Percentiles rank a stretch among this genome's conserved stretches.
Conservation (phyloP, 2,797 vertebrate species). For the Xiphorhynchus erythropygius region DNA sequence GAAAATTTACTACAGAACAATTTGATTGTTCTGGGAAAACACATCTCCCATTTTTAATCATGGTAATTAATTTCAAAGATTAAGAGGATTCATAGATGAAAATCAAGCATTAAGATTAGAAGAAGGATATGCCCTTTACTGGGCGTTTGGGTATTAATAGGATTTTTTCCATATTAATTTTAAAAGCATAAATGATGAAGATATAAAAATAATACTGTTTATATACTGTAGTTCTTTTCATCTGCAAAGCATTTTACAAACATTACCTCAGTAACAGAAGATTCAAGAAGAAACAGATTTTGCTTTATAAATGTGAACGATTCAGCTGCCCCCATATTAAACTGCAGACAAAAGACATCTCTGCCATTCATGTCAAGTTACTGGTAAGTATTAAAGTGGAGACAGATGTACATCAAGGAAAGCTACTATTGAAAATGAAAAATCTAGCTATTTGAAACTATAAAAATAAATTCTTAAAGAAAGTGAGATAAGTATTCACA, state of each 20-base stretch:
- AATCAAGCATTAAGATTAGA: constrained; percentile 47
- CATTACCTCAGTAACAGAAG: background rate
- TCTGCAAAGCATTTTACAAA: constrained; percentile 28
- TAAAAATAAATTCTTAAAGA: constrained; percentile 9
- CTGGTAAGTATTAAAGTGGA: background rate
- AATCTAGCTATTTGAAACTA: background rate
- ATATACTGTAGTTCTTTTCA: background rate
- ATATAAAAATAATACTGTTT: constrained; percentile 52
- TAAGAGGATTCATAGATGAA: constrained; percentile 49
- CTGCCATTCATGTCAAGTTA: background rate
- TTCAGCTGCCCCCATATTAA: background rate
- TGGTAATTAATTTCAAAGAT: constrained; percentile 64
- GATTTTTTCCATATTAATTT: constrained; percentile 22
- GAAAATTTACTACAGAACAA: background rate
- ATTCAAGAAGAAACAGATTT: constrained; percentile 11
- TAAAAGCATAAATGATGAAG: constrained; percentile 40
- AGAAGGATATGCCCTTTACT: constrained; percentile 15
- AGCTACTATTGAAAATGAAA: background rate
- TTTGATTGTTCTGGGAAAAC: constrained; percentile 66
- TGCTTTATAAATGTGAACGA: background rate
- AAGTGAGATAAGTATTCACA: background rate
- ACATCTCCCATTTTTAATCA: constrained; percentile 53
- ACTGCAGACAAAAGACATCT: background rate
- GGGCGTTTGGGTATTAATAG: constrained; percentile 1
- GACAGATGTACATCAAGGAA: background rate